Evolutionary conservation across 2,888 invertebrate species (phyloP), one percentile per base, ranked within the genome.

Genomic region (Mactromeris polynyma): DNA sequence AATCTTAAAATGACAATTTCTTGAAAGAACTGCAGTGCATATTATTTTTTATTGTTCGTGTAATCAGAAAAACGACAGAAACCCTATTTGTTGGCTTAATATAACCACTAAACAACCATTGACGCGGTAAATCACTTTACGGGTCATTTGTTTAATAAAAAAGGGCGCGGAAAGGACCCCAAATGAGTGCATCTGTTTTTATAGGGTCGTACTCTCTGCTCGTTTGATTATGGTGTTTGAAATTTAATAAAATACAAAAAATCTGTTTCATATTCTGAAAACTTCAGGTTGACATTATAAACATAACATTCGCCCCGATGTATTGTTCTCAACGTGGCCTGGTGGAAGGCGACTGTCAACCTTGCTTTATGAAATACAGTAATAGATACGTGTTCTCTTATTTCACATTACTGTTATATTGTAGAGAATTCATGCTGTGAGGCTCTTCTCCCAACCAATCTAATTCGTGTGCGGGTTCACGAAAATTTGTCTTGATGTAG

Each of bases 171-270:
- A 85, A 88, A 87, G 88, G 81, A 46, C 77, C 81, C 46, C 58
- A 83, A 83, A 80, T 64, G 80, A 79, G 87, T 92, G 92, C 92
- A 92, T 92, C 92, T 92, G 92, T 90, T 92, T 90, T 89, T 73
- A 81, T 90, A 83, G 69, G 73, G 46, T 78, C 58, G 77, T 36
- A 33, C 38, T 77, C 58, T 77, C 33, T 78, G 33, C 40, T 38
- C 81, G 42, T 85, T 92, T 89, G 79, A 84, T 87, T 87, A 81
- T 85, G 58, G 73, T 58, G 83, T 86, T 83, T 33, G 80, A 82
- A 46, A 78, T 87, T 84, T 83, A 86, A 86, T 86, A 87, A 89
- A 86, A 54, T 82, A 79, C 51, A 83, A 85, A 80, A 77, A 84
- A 79, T 80, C 86, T 88, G 73, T 85, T 83, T 51, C 77, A 77